phyloP scores from a whole-genome alignment of 2,888 invertebrate genomes.

The Nipponacmea schrenckii region DNA sequence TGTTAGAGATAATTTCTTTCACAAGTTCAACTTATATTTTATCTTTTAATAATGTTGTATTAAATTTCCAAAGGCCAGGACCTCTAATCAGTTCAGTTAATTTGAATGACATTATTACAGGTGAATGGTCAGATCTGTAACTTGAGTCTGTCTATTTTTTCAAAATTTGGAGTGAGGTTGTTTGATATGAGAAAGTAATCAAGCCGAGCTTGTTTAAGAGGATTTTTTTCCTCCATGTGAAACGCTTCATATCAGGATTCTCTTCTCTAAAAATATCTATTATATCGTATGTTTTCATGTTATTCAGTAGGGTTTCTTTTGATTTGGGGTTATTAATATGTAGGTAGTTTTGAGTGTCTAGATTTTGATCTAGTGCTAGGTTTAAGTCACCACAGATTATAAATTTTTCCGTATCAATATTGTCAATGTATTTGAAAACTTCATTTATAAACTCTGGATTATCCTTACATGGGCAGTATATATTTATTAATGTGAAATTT shows the following conservation, averaged over 20 bases:
- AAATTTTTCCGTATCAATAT: too few species aligned
- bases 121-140: constrained; percentile 13
- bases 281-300: constrained; percentile 7
- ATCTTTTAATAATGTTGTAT: constrained; percentile 18
- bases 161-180: background rate
- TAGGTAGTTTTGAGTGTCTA: constrained; percentile 3
- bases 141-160: background rate
- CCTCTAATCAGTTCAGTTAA: constrained; percentile 14
- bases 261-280: background rate
- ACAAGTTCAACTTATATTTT: constrained; percentile 11
- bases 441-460: constrained; percentile 11
- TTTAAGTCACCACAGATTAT: constrained; percentile 12
- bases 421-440: background rate
- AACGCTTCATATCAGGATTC: background rate
- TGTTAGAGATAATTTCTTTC: constrained; percentile 7
- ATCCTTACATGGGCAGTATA: constrained; percentile 19
- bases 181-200: background rate
- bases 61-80: constrained; percentile 21
- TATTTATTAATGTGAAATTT: background rate
- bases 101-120: background rate
- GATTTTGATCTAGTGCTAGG: constrained; percentile 12
- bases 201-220: background rate
- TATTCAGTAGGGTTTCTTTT: constrained; percentile 7
- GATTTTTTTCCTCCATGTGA: background rate
- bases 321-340: constrained; percentile 17